Base-by-base conservation (phyloP, 2,113 vertebrate genomes). In the Morone saxatilis region DNA sequence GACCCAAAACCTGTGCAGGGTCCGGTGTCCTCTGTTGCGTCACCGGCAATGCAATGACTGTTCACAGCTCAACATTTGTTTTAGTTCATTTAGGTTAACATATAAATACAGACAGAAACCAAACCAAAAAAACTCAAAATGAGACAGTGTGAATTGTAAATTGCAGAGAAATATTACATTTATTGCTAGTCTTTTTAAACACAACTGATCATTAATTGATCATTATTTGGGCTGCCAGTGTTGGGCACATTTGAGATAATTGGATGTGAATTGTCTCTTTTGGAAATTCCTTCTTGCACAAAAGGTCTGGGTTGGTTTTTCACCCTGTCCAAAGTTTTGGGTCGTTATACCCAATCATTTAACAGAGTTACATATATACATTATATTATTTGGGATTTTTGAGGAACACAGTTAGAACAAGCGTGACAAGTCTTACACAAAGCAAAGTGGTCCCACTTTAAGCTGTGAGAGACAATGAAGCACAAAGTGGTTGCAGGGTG, bases 391-490 rank as follows among this genome's bases (percentile, higher is more conserved):
- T 14, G 14, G 12, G 8, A 19, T 76, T 59, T 56, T 60, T 1
- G 4, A 43, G 0, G 57, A 68, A 45, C 19, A 31, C 54, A 45
- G 40, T 51, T 13, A 71, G 47, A 17, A 40, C 22, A 20, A 31
- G 60, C 31, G 25, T 53, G 7, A 14, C 31, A 38, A 65, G 56
- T 82, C 57, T 63, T 51, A 60, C 48, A 69, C 66, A 86, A 66
- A 84, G 82, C 19, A 66, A 78, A 78, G 74, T 84, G 80, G 61
- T 76, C 84, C 75, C 78, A 48, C 67, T 85, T 41, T 81, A 78
- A 85, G 84, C 85, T 81, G 38, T 14, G 13, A 53, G 76, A 85
- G 38, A 76, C 80, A 6, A 54, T 45, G 3, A 66, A n/a, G 66
- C 47, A 63, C 51, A 60, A 45, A 86, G 53, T 75, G 74, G 63